Percentiles rank a stretch among this genome's conserved stretches.
phyloP scores from a whole-genome alignment of 2,888 invertebrate species.

The Cecidostiba fungosa region DNA sequence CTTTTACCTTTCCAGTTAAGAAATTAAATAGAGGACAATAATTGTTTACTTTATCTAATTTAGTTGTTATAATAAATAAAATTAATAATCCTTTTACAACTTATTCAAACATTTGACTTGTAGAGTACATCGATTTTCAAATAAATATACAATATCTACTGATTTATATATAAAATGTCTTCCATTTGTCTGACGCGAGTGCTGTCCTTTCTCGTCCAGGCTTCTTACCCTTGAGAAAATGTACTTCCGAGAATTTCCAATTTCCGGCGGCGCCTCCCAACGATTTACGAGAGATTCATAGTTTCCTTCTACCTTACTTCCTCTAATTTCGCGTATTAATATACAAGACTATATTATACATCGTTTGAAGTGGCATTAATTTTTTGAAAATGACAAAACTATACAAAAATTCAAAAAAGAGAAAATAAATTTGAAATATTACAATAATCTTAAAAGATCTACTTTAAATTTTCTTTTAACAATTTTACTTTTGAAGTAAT shows the following conservation, averaged over 20 bases:
- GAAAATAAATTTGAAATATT: too few species aligned
- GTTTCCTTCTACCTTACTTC: slow-evolving; percentile 49
- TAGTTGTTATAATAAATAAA: neutral
- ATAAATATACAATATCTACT: neutral
- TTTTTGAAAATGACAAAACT: too few species aligned
- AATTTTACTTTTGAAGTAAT: too few species aligned
- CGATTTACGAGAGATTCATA: slow-evolving; percentile 46
- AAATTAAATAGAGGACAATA: neutral
- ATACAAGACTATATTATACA: neutral
- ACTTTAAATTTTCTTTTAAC: too few species aligned
- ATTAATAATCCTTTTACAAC: neutral
- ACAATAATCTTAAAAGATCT: too few species aligned
- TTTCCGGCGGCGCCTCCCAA: slow-evolving; percentile 55
- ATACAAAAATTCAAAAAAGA: too few species aligned
- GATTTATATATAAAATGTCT: neutral
- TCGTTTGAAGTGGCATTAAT: neutral
- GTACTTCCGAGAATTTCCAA: slow-evolving; percentile 59
- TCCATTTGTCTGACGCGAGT: slow-evolving; percentile 7
- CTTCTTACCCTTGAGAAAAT: slow-evolving; percentile 46
- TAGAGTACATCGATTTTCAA: neutral
- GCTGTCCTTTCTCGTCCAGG: neutral
- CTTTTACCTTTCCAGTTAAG: slow-evolving; percentile 16
- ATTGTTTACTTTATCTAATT: neutral
- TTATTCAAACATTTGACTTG: neutral
- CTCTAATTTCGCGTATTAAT: slow-evolving; percentile 44